A percentile compares a stretch with the other conserved stretches of the same genome.
Evolutionary conservation across 2,113 vertebrate species (phyloP).

Genomic region (Mesoclemmys tuberculata): DNA sequence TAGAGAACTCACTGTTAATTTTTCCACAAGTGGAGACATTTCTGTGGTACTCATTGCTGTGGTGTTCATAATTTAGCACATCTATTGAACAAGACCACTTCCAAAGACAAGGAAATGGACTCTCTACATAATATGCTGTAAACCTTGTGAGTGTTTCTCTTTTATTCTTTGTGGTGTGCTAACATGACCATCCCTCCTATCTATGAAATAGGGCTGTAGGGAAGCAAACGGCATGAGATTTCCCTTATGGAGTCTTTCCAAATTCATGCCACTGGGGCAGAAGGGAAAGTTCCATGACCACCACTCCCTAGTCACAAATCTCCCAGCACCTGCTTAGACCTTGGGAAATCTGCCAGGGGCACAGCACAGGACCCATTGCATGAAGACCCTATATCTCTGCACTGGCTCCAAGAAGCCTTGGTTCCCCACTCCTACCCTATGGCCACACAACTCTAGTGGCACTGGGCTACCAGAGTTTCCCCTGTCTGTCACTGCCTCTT

Average conservation of each 20-base stretch:
- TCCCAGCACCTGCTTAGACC: neutral
- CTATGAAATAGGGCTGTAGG: neutral
- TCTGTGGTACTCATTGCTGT: neutral
- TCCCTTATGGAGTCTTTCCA: neutral
- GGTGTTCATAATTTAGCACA: neutral
- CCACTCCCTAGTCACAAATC: neutral
- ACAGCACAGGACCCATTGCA: neutral
- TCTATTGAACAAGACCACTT: neutral
- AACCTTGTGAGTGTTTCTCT: neutral
- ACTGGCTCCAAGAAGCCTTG: neutral
- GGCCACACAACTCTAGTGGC: neutral
- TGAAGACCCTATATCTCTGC: neutral
- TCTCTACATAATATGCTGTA: neutral
- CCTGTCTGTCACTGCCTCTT: neutral
- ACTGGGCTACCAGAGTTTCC: fast-evolving
- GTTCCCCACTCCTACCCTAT: neutral
- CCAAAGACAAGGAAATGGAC: neutral
- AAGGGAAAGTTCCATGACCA: neutral
- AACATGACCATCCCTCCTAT: conserved; percentile 21
- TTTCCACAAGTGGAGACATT: neutral
- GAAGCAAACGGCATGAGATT: neutral
- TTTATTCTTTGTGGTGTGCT: neutral
- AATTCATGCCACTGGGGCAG: neutral
- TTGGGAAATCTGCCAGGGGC: neutral
- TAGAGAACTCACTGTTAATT: neutral